A percentile compares a stretch with the other conserved stretches of the same genome.
Evolutionary conservation across 2,888 invertebrate species (phyloP).

Genomic region (Eulithis prunata): DNA sequence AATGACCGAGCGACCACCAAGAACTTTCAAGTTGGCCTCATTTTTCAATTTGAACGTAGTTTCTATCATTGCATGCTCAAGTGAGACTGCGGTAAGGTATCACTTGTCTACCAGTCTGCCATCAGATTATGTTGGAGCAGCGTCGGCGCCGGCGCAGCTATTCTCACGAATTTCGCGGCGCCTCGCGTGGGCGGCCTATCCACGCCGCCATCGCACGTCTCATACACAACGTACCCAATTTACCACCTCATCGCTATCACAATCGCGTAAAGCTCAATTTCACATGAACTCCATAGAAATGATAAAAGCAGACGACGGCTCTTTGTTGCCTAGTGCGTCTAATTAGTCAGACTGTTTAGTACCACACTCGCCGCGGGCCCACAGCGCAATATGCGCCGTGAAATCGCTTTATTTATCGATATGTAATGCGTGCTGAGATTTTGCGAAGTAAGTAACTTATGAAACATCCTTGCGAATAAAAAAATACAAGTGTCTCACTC

Average conservation of each 20-base stretch:
- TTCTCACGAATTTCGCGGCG: constrained; percentile 83
- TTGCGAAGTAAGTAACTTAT: constrained; percentile 29
- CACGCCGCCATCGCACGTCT: constrained; percentile 75
- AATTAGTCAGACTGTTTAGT: constrained; percentile 83
- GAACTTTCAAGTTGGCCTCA: constrained; percentile 30
- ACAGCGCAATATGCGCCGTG: constrained; percentile 66
- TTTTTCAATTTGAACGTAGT: constrained; percentile 39
- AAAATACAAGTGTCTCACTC: constrained; percentile 25
- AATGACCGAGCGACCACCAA: constrained; percentile 25
- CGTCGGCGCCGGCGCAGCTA: constrained; percentile 68
- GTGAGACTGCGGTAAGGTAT: constrained; percentile 37
- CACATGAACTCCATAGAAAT: constrained; percentile 46
- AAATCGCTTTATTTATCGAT: constrained; percentile 74
- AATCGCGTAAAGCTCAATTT: constrained; percentile 52
- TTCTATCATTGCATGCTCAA: constrained; percentile 35
- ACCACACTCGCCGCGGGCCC: constrained; percentile 70
- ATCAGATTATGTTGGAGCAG: constrained; percentile 58
- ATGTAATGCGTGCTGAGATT: constrained; percentile 49
- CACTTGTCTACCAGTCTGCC: constrained; percentile 46
- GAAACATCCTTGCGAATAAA: constrained; percentile 30
- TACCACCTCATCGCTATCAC: constrained; percentile 51
- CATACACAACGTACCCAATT: constrained; percentile 56
- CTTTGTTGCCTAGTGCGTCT: constrained; percentile 81
- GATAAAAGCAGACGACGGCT: constrained; percentile 56
- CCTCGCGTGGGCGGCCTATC: constrained; percentile 78